phyloP scores from a whole-genome alignment of 2,113 vertebrate species.

The Gymnocephalus cernua region DNA sequence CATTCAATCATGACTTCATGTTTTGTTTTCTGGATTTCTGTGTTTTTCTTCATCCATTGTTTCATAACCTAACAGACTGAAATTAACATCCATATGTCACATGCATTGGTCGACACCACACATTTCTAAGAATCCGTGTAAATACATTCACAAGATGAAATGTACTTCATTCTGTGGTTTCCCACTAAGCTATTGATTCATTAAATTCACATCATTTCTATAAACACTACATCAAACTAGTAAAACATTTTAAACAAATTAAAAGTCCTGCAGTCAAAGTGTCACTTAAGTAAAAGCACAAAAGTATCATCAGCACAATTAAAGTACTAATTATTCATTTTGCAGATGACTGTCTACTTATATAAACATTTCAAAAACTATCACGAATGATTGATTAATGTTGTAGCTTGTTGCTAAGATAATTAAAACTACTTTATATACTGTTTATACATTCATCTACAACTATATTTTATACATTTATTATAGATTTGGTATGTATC shows the following conservation, averaged over 20 bases:
- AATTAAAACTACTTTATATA: not conserved
- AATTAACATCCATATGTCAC: slow-evolving; percentile 42
- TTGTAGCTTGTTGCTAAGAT: not conserved
- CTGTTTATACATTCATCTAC: not conserved
- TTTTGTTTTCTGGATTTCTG: slow-evolving; percentile 35
- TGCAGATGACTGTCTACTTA: not conserved
- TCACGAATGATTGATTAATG: not conserved
- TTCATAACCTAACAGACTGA: slow-evolving; percentile 20
- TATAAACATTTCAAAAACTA: not conserved
- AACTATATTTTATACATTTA: not conserved
- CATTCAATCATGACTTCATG: slow-evolving; percentile 63
- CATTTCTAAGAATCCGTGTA: slow-evolving; percentile 8
- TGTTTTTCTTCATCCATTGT: slow-evolving; percentile 46
- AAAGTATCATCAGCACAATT: not conserved
- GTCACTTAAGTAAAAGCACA: too few relatives aligned
- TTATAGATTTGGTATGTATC: not conserved
- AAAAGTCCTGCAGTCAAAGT: not conserved
- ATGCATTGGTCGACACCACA: not conserved
- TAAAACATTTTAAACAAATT: not conserved
- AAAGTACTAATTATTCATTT: not conserved
- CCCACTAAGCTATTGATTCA: not conserved
- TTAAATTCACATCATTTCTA: slow-evolving; percentile 1
- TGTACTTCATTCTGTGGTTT: not conserved
- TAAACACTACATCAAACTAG: not conserved
- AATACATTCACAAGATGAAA: slow-evolving; percentile 9